These are phyloP conservation scores for Oceanites oceanicus DNA, from an alignment of 2,113 vertebrate genomes.

Conservation along the genomic window DNA sequence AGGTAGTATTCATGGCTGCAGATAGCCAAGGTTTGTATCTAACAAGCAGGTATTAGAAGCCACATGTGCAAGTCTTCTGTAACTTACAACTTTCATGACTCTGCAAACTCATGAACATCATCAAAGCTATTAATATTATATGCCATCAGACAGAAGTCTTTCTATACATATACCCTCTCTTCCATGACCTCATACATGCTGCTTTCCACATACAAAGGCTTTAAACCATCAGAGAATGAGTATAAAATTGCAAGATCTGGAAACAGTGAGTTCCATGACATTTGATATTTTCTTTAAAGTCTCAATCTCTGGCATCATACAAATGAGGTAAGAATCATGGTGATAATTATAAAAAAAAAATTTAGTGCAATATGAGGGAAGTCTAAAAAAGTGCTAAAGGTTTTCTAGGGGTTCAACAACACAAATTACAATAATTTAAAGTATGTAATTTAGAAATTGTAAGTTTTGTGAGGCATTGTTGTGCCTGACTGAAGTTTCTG, in stretches of 20 bases:
- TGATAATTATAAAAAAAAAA: background rate
- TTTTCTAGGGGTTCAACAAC: background rate
- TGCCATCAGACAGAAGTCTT: background rate
- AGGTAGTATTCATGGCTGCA: background rate
- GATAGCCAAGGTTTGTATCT: background rate
- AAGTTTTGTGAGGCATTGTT: background rate
- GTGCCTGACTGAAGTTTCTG: background rate
- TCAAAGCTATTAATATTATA: background rate
- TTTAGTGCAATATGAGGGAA: background rate
- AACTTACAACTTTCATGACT: background rate
- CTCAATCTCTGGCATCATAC: background rate
- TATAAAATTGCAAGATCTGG: background rate
- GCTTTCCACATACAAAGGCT: background rate
- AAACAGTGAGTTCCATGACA: background rate
- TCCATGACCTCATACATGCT: background rate
- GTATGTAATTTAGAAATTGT: background rate
- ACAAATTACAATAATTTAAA: background rate
- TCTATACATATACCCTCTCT: background rate
- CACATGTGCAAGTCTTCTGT: background rate
- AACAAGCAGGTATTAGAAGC: background rate
- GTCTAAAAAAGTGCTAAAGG: background rate
- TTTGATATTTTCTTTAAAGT: background rate
- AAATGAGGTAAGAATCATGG: background rate
- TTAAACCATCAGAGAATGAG: background rate
- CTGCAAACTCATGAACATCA: background rate